A percentile compares a stretch with the other conserved stretches of the same genome.
phyloP scores from a whole-genome alignment of 2,797 vertebrate genomes.

The Melopsittacus undulatus region DNA sequence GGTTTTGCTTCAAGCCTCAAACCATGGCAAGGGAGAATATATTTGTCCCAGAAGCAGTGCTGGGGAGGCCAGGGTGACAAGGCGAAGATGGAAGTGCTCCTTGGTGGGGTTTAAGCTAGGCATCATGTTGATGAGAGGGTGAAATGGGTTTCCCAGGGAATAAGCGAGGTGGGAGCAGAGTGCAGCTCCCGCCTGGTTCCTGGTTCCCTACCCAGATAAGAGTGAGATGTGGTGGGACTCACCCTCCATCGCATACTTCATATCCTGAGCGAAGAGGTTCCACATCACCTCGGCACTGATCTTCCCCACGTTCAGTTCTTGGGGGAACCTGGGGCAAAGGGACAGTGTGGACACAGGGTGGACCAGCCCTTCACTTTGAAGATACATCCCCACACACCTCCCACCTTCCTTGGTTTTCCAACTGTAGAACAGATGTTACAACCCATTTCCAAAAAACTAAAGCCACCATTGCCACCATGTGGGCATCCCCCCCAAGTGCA shows the following conservation, averaged over 20 bases:
- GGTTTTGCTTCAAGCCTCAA: background rate
- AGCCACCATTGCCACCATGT: fast-evolving
- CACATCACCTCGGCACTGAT: slow-evolving; percentile 99
- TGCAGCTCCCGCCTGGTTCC: background rate
- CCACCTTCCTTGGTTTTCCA: background rate
- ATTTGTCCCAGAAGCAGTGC: background rate
- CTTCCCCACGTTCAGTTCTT: slow-evolving; percentile 98
- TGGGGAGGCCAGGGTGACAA: background rate
- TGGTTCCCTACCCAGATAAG: fast-evolving
- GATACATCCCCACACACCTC: background rate
- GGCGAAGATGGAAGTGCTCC: background rate
- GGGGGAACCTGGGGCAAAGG: slow-evolving; percentile 85
- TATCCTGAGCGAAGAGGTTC: slow-evolving; percentile 98
- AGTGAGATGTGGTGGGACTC: slow-evolving; percentile 37
- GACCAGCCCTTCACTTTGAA: background rate
- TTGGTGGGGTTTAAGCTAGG: background rate
- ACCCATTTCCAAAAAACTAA: background rate
- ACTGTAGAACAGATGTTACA: background rate
- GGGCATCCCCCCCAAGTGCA: background rate
- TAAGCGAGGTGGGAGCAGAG: background rate
- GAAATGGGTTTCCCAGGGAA: background rate
- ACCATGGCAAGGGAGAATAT: background rate
- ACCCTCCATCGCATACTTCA: slow-evolving; percentile 99
- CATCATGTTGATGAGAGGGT: background rate
- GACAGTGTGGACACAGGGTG: background rate